Conservation (phyloP, 2,113 vertebrate genomes). For the Oryzias woworae region DNA sequence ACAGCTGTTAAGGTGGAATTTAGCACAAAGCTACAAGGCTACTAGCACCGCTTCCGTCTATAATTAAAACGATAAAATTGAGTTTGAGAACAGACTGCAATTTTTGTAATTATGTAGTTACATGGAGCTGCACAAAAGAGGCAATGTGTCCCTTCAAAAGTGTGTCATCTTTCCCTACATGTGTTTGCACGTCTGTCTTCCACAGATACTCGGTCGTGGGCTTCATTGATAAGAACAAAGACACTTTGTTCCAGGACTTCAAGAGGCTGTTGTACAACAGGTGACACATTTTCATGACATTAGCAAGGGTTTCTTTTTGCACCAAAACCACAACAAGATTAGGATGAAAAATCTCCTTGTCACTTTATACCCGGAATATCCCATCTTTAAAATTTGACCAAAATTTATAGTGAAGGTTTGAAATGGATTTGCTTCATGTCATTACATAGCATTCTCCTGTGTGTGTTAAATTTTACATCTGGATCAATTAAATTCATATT, state of each 20-base stretch:
- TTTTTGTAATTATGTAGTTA: neutral
- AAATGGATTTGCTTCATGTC: too few species aligned
- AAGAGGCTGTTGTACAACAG: conserved; percentile 98
- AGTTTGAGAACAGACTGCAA: neutral
- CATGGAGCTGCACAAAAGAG: neutral
- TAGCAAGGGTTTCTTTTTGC: neutral
- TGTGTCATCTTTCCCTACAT: neutral
- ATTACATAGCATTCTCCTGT: too few species aligned
- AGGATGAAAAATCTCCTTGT: neutral
- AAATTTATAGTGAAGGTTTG: too few species aligned
- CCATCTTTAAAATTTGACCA: too few species aligned
- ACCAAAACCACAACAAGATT: neutral
- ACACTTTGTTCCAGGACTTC: conserved; percentile 98
- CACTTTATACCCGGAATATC: too few species aligned
- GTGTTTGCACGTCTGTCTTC: conserved; percentile 11
- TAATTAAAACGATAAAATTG: neutral
- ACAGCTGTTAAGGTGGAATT: neutral
- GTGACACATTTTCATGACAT: conserved; percentile 64
- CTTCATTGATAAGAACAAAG: conserved; percentile 99
- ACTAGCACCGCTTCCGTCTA: neutral
- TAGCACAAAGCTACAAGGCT: neutral
- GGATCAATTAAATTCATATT: too few species aligned
- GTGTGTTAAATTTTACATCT: neutral
- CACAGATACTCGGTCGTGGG: conserved; percentile 91
- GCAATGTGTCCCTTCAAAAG: neutral